Evolutionary conservation across 2,797 vertebrate species (phyloP), one percentile per base, ranked within the genome.

Genomic region (Pteropus rufus): DNA sequence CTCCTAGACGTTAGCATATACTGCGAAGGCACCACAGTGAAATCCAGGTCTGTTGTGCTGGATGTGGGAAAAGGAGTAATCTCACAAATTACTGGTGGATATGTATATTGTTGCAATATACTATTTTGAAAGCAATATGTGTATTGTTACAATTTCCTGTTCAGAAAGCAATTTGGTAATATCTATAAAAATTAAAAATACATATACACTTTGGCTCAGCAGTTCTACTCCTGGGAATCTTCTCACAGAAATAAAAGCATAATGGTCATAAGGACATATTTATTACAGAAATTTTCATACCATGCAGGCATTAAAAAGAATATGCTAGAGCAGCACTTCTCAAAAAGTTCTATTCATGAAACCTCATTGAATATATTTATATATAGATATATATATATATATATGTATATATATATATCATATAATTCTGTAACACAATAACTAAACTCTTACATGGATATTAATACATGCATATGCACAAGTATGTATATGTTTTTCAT

Each of bases 121-220:
- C 15, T 72, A 24, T 72, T 70, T 86, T 41, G 31, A 86, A 96
- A 86, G 60, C 23, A 77, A 44, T 49, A 10, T 10, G 29, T 62
- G 21, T 36, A 64, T 10, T 82, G 76, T 26, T 34, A 24, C 1
- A 69, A 23, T 80, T 81, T 80, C 11, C 46, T 67, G 7, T 62
- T 81, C 77, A 69, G 26, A 92, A 97, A 89, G 54, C 19, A 64
- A 73, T 86, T 82, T 69, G 52, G 46, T 73, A 69, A 79, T 72
- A 67, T 60, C 58, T 81, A 84, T 83, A 73, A 85, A 94, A 94
- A 92, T 94, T 91, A 85, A 94, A 97, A 94, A 91, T 92, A 73
- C 24, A 87, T 70, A 23, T 2, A 39, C 10, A 67, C 26, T 60
- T 65, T 75, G 49, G n/a, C 75, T 95, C 39, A 58, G 64, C 29